Percentiles rank a stretch among this genome's conserved stretches.
Conservation (phyloP, 2,797 vertebrate genomes). For the Coracias cyanogaster region DNA sequence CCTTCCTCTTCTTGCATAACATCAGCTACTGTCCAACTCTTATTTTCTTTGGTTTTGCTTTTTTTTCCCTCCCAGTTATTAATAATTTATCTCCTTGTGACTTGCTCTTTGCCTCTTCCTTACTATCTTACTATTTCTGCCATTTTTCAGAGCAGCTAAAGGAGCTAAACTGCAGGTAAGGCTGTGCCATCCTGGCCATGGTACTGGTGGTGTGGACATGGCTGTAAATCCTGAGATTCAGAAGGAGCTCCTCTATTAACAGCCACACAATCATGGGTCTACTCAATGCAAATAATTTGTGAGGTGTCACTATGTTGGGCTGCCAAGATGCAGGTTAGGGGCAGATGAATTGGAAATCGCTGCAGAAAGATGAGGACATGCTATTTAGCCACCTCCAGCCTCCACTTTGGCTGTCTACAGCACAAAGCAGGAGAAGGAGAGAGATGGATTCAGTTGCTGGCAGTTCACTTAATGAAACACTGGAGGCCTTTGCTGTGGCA, state of each 20-base stretch:
- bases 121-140: background rate
- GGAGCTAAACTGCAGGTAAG: background rate
- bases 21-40: background rate
- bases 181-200: background rate
- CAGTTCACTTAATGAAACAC: background rate
- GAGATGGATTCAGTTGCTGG: background rate
- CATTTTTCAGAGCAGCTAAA: background rate
- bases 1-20: background rate
- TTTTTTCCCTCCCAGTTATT: background rate
- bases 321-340: background rate
- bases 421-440: background rate
- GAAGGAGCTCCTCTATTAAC: background rate
- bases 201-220: background rate
- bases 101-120: background rate
- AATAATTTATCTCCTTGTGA: background rate
- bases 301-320: background rate
- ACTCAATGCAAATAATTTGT: background rate
- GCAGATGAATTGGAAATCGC: background rate
- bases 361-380: rapidly evolving
- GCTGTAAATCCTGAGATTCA: background rate
- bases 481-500: background rate
- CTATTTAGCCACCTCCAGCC: background rate
- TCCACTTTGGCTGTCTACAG: background rate
- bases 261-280: rapidly evolving
- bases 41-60: background rate